phyloP scores from a whole-genome alignment of 2,797 vertebrate genomes.

The Propithecus perrieri region DNA sequence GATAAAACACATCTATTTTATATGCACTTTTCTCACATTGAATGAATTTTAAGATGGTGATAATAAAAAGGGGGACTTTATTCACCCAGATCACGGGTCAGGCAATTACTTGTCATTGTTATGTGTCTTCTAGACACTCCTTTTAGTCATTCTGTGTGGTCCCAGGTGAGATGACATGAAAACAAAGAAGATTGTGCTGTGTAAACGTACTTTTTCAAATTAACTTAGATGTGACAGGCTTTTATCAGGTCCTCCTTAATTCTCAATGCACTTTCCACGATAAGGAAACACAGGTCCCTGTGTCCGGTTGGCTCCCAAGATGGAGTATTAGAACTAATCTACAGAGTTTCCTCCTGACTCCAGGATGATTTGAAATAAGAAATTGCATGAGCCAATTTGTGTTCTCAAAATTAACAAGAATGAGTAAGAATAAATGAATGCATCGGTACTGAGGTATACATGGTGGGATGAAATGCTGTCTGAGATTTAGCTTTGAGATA shows the following conservation, averaged over 20 bases:
- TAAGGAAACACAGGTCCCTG: neutral
- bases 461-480: neutral
- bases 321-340: neutral
- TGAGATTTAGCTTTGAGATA: slow-evolving; percentile 2
- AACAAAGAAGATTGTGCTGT: neutral
- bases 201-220: neutral
- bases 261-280: neutral
- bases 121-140: neutral
- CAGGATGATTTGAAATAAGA: neutral
- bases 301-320: neutral
- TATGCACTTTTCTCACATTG: neutral
- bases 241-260: neutral
- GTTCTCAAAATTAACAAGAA: neutral
- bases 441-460: neutral
- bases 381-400: neutral
- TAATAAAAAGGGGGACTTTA: neutral
- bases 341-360: neutral
- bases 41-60: neutral
- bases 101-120: neutral
- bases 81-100: neutral
- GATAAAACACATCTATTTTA: neutral
- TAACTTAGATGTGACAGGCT: neutral
- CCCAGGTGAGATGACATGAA: neutral
- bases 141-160: neutral
- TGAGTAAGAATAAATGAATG: neutral